Conservation (phyloP, 2,888 invertebrate species). For the Sympetrum striolatum region DNA sequence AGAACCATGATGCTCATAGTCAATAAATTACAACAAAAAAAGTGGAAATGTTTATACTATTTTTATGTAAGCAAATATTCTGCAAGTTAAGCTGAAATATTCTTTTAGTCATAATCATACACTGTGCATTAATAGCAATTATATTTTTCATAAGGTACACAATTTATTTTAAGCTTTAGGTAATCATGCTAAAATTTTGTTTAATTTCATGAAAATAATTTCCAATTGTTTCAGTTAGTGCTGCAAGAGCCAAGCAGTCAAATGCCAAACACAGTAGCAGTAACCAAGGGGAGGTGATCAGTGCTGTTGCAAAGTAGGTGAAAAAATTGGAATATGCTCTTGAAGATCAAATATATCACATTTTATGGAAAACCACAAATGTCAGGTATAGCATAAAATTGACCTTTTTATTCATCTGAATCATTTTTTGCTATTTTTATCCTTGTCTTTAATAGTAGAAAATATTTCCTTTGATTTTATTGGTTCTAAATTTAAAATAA, state of each 20-base stretch:
- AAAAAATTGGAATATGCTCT: constrained; percentile 86
- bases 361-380: constrained; percentile 88
- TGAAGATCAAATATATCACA: constrained; percentile 91
- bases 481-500: too few species aligned
- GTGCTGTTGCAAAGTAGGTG: constrained; percentile 56
- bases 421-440: too few species aligned
- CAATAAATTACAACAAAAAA: too few species aligned
- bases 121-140: too few species aligned
- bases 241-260: not conserved
- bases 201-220: not conserved
- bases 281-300: constrained; percentile 21
- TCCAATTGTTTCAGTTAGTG: not conserved
- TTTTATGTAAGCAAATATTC: too few species aligned
- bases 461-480: too few species aligned
- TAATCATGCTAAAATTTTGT: not conserved
- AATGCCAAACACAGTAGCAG: constrained; percentile 9
- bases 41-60: too few species aligned
- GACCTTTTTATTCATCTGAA: too few species aligned
- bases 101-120: not conserved
- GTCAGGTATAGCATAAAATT: constrained; percentile 69
- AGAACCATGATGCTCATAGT: too few species aligned
- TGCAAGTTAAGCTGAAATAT: too few species aligned
- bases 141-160: not conserved
- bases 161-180: not conserved
- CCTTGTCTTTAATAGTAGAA: too few species aligned